A percentile compares a stretch with the other conserved stretches of the same genome.
Evolutionary conservation across 2,888 invertebrate species (phyloP).

Genomic region (Spicauda simplicius): DNA sequence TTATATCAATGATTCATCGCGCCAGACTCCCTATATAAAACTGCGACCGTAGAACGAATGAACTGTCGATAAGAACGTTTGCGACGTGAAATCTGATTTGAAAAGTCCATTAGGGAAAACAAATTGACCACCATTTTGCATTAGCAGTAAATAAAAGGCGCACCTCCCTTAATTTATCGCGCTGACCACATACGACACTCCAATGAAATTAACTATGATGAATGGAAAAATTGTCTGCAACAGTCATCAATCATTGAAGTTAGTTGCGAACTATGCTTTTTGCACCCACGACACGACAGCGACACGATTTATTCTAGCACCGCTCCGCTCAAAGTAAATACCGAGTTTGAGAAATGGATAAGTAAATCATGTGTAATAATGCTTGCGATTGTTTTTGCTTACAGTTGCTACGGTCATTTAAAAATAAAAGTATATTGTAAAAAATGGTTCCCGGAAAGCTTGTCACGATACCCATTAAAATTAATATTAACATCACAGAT

Average conservation of each 20-base stretch:
- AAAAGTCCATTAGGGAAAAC: conserved; percentile 44
- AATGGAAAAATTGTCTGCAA: conserved; percentile 75
- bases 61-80: conserved; percentile 37
- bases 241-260: conserved; percentile 76
- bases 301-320: conserved; percentile 47
- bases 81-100: conserved; percentile 37
- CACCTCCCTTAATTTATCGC: conserved; percentile 63
- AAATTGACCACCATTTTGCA: conserved; percentile 57
- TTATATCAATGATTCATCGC: conserved; percentile 23
- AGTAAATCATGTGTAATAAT: conserved; percentile 8
- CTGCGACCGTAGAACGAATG: conserved; percentile 26
- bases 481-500: no score
- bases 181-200: conserved; percentile 66
- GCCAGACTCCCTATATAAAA: conserved; percentile 20
- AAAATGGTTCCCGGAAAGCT: no score
- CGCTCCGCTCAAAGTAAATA: conserved; percentile 21
- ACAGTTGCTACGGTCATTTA: neutral
- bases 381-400: conserved; percentile 8
- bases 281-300: conserved; percentile 49
- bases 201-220: conserved; percentile 82
- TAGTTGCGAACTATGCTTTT: conserved; percentile 59
- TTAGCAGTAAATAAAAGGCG: conserved; percentile 51
- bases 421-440: no score
- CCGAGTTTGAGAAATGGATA: conserved; percentile 23
- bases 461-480: no score